Evolutionary conservation across 2,888 invertebrate species (phyloP), one percentile per base, ranked within the genome.

Genomic region (Ctenicera cuprea): DNA sequence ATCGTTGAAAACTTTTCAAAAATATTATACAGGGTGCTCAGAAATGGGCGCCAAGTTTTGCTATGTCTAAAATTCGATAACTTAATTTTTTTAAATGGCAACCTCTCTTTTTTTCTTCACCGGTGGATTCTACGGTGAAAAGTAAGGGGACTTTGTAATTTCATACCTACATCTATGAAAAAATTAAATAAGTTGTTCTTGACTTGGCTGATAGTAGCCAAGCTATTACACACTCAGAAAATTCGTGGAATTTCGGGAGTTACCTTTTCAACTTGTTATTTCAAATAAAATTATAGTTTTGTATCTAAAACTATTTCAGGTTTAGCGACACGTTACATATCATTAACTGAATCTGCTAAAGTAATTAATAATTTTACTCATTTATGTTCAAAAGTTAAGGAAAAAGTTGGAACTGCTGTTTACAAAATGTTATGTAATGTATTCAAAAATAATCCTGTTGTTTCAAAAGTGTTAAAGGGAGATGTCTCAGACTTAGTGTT

Each of bases 111-210:
- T n/a, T n/a, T n/a, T n/a, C n/a, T n/a, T n/a, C n/a, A n/a, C n/a
- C n/a, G n/a, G n/a, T n/a, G n/a, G n/a, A n/a, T n/a, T n/a, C n/a
- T n/a, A n/a, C n/a, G n/a, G n/a, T n/a, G n/a, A n/a, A n/a, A n/a
- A n/a, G n/a, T n/a, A n/a, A n/a, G n/a, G n/a, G n/a, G n/a, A n/a
- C n/a, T n/a, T n/a, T n/a, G n/a, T n/a, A n/a, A n/a, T n/a, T n/a
- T n/a, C n/a, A n/a, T n/a, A n/a, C n/a, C n/a, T n/a, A n/a, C n/a
- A n/a, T n/a, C n/a, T n/a, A n/a, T n/a, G 69, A 78, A 48, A 71
- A 68, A 11, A 70, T 80, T 61, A 75, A 62, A 63, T 26, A 59
- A 41, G 45, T 72, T 16, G 43, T 66, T 20, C 30, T 65, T 9
- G 18, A 48, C 9, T 30, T 65, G 16, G 38, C 18, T 26, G 26